Base-by-base conservation (phyloP, 1,140 invertebrate genomes). In the Sminthurinus signatus region DNA sequence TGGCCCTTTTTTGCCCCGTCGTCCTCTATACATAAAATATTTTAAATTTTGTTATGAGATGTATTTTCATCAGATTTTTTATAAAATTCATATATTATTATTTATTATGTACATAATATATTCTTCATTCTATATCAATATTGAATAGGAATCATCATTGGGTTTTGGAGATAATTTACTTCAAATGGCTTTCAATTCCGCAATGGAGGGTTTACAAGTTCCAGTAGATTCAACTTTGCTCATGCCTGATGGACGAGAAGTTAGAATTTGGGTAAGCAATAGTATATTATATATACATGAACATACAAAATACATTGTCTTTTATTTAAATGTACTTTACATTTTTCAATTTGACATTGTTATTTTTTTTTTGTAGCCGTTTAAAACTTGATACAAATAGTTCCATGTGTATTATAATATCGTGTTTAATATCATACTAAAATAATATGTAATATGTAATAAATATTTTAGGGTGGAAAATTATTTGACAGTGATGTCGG, bases 131-230 rank as follows among this genome's bases (percentile, higher is more conserved):
- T n/a, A n/a, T n/a, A n/a, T n/a, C n/a, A n/a, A n/a, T n/a, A n/a
- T n/a, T n/a, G 69, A 73, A 39, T 44, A 67, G 36, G 74, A 75
- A 25, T 67, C 69, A 36, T 27, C 69, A 27, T 12, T 71, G 5
- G 66, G 64, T 29, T 67, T 64, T 66, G 75, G 72, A 59, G 76
- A 78, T 50, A 75, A 72, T 60, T 75, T 78, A 52, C 66, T 78
- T 21, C 74, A 75, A 69, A 73, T 78, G 65, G 77, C 77, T 21
- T 76, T 78, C 55, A 75, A 75, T 46, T 74, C 75, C 25, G 76
- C 76, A 21, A 77, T 78, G 64, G 76, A 75, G 55, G 73, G 72
- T 29, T 62, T 75, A 10, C 68, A 74, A 44, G 69, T 74, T 27
- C 67, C 64, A 32, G 57, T 62, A 23, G 68, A 69, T 50, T 69